Base-by-base conservation (phyloP, 2,797 vertebrate genomes). In the Apogon hyalosoma region DNA sequence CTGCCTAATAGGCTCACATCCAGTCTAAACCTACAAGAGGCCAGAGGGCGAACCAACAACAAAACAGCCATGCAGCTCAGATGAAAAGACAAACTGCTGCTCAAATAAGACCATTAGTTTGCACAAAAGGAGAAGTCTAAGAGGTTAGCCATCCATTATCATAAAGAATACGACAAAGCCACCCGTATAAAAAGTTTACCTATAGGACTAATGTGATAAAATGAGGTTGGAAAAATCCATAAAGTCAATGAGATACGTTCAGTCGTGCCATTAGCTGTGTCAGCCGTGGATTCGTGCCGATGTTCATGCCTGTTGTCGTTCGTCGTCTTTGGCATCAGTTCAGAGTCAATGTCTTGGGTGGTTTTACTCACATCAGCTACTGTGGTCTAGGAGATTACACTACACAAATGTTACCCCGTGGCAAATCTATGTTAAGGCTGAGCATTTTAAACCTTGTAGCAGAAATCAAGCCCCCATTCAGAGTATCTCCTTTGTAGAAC, bases 401-500 rank as follows among this genome's bases (percentile, higher is more conserved):
- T 80, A 67, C 87, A 77, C 86, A 87, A 83, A 84, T 83, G 69
- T 80, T 82, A 79, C 88, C 89, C 88, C 53, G 74, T 84, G 75
- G 82, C 83, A 91, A 88, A 83, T 87, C 89, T 88, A 72, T 79
- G 85, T 90, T 87, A 80, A 90, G 80, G 80, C 74, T 40, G 40
- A 69, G 76, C 83, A 77, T 90, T 90, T 91, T 84, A 91, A 92
- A 92, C 90, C 88, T 87, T 86, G 87, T 91, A 88, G 90, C 88
- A 91, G 88, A 91, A 94, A 92, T 89, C 92, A 86, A 88, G 87
- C 77, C 85, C 80, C 89, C 80, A 93, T 93, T 93, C 90, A 93
- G 75, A 49, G 79, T 61, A 76, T 50, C 60, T 56, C 88, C 73
- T 93, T 93, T 94, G 92, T 93, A 84, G 64, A 87, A 88, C 89